phyloP scores from a whole-genome alignment of 2,797 vertebrate species.

The Sardinella longiceps region DNA sequence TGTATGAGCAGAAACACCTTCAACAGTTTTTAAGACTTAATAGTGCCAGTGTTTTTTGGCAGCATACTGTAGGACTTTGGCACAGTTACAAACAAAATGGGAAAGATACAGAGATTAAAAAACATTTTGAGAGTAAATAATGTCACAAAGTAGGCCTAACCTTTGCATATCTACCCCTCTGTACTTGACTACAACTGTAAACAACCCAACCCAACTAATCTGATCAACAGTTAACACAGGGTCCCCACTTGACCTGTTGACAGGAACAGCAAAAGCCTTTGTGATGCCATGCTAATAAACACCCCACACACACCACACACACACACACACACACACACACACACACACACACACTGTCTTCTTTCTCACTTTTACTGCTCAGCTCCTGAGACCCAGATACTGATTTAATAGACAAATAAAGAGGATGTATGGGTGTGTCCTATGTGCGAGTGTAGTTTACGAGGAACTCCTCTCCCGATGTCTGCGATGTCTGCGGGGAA shows the following conservation, averaged over 20 bases:
- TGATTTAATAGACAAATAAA: constrained; percentile 34
- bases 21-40: too few species aligned
- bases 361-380: constrained; percentile 20
- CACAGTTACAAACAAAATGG: too few species aligned
- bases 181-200: background rate
- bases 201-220: background rate
- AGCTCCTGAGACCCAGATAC: background rate
- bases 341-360: background rate
- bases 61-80: too few species aligned
- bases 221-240: background rate
- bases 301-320: background rate
- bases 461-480: background rate
- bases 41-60: too few species aligned
- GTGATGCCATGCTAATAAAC: background rate
- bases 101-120: background rate
- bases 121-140: background rate
- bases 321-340: too few species aligned
- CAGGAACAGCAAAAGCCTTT: background rate
- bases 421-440: background rate
- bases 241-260: constrained; percentile 2
- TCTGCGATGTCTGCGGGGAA: constrained; percentile 22
- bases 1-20: too few species aligned
- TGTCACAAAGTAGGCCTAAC: background rate
- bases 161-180: too few species aligned
- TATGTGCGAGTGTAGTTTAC: constrained; percentile 29